These are phyloP conservation scores for Trachelus troglodyta DNA, from an alignment of 2,888 invertebrate species.

Conservation along the genomic window DNA sequence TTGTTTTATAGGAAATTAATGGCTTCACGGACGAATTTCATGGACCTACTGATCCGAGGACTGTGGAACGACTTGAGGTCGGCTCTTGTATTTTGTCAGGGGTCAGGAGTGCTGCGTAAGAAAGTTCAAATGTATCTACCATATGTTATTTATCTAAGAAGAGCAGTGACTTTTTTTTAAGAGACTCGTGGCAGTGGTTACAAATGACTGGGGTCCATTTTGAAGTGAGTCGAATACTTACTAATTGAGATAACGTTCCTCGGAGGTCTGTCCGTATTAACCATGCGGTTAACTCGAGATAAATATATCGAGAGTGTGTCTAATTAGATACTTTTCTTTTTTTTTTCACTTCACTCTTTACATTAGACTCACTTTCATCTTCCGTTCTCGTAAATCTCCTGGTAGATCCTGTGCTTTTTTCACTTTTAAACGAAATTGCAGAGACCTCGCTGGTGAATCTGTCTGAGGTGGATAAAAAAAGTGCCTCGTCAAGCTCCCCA, in stretches of 20 bases:
- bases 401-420: neutral
- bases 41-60: neutral
- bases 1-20: neutral
- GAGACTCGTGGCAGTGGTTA: slow-evolving; percentile 8
- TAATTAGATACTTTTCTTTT: neutral
- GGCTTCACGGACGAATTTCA: neutral
- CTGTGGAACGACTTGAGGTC: neutral
- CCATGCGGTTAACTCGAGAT: neutral
- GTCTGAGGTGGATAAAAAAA: neutral
- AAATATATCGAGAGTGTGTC: neutral
- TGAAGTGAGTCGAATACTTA: neutral
- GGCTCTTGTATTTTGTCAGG: neutral
- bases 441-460: neutral
- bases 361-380: neutral
- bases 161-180: neutral
- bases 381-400: neutral
- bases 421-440: neutral
- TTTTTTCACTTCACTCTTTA: neutral
- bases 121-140: neutral
- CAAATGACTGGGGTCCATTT: neutral
- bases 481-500: neutral
- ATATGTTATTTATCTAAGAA: neutral
- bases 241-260: neutral
- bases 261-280: neutral
- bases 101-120: neutral